Evolutionary conservation across 2,797 vertebrate genomes (phyloP).

Genomic region (Aplochiton taeniatus): DNA sequence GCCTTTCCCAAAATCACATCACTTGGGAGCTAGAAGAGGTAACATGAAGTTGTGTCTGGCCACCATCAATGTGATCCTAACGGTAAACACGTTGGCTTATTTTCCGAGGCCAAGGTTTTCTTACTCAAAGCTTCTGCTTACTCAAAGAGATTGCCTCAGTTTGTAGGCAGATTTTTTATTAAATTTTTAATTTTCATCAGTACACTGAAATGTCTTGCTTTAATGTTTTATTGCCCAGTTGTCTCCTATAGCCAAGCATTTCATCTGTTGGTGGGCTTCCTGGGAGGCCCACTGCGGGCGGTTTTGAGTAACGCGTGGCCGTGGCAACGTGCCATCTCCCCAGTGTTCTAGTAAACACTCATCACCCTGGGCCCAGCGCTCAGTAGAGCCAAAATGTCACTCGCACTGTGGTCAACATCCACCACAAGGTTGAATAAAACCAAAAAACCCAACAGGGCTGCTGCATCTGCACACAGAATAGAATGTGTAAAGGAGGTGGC

Average conservation of each 20-base stretch:
- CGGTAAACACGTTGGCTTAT: no score
- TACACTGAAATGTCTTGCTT: constrained; percentile 32
- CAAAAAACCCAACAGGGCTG: constrained; percentile 37
- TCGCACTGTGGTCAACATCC: constrained; percentile 58
- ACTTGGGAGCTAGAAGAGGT: constrained; percentile 59
- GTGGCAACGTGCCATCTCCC: constrained; percentile 60
- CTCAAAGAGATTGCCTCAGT: no score
- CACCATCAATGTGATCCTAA: constrained; percentile 53
- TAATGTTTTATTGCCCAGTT: neutral
- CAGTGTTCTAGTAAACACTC: constrained; percentile 71
- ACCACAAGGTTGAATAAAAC: constrained; percentile 57
- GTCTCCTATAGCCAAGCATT: no score
- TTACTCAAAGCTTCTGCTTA: no score
- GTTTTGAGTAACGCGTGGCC: constrained; percentile 54
- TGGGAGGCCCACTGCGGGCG: neutral
- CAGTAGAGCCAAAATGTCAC: constrained; percentile 62
- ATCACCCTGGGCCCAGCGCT: constrained; percentile 50
- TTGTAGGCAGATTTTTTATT: no score
- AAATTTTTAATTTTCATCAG: no score
- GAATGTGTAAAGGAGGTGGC: constrained; percentile 70
- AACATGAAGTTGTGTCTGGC: constrained; percentile 66
- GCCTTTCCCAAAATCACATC: constrained; percentile 61
- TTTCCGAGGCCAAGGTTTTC: no score
- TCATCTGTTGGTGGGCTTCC: neutral
- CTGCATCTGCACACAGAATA: constrained; percentile 60